Evolutionary conservation across 2,888 invertebrate genomes (phyloP).

Genomic region (Boloria euphrosyne): DNA sequence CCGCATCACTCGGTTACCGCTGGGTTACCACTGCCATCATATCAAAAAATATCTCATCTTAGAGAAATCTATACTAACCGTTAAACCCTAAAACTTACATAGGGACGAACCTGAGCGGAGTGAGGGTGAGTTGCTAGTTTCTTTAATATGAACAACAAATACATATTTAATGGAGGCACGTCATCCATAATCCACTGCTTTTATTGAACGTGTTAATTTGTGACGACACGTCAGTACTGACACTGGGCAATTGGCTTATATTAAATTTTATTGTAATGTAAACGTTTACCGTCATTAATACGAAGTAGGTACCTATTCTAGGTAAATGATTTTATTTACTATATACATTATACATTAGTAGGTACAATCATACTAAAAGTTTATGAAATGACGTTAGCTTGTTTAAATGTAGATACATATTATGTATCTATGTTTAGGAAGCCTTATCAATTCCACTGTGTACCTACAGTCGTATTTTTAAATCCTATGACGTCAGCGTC

Average conservation of each 20-base stretch:
- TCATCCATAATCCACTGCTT: conserved; percentile 4
- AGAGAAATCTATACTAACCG: too few relatives aligned
- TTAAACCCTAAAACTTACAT: too few relatives aligned
- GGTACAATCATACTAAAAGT: neutral
- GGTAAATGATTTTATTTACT: too few relatives aligned
- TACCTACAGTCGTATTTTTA: neutral
- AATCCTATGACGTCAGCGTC: conserved; percentile 22
- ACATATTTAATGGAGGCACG: neutral
- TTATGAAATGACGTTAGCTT: conserved; percentile 3
- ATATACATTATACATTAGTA: too few relatives aligned
- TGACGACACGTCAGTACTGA: neutral
- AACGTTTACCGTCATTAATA: too few relatives aligned
- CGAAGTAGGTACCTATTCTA: too few relatives aligned
- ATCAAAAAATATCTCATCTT: too few relatives aligned
- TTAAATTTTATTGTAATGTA: neutral
- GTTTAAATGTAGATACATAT: conserved; percentile 3
- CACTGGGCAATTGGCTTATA: neutral
- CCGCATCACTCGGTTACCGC: too few relatives aligned
- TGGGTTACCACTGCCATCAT: too few relatives aligned
- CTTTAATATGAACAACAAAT: conserved; percentile 4
- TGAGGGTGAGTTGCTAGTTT: neutral
- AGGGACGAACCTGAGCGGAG: too few relatives aligned
- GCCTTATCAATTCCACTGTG: conserved; percentile 17
- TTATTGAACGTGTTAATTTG: conserved; percentile 15
- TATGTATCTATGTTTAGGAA: conserved; percentile 2